Percentiles rank a stretch among this genome's conserved stretches.
These are phyloP conservation scores for Serilophus lunatus DNA, from an alignment of 2,113 vertebrate species.

Conservation along the genomic window DNA sequence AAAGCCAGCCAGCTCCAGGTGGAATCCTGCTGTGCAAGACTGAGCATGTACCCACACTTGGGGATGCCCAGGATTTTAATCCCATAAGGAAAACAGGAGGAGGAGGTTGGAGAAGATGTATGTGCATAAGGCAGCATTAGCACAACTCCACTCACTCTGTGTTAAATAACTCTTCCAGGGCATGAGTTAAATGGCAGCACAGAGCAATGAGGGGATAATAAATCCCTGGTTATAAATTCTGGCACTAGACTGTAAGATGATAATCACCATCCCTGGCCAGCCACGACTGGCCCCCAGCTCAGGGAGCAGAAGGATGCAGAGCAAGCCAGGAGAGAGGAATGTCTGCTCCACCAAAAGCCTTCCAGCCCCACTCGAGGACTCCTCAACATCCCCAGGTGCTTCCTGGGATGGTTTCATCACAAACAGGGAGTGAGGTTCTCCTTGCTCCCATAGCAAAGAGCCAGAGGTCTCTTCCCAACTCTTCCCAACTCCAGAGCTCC, in stretches of 20 bases:
- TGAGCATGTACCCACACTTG: background rate
- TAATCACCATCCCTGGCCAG: background rate
- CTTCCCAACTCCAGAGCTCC: background rate
- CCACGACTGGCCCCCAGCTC: background rate
- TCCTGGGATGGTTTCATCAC: background rate
- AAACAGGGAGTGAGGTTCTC: rapidly evolving
- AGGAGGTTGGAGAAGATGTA: background rate
- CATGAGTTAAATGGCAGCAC: constrained; percentile 16
- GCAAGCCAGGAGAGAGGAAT: background rate
- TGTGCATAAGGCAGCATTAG: background rate
- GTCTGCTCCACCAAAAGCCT: rapidly evolving
- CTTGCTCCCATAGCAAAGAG: rapidly evolving
- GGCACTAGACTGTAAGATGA: background rate
- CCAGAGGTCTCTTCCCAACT: rapidly evolving
- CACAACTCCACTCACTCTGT: background rate
- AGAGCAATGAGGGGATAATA: constrained; percentile 27
- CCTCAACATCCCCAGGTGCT: rapidly evolving
- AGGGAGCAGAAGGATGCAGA: rapidly evolving
- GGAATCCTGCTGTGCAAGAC: rapidly evolving
- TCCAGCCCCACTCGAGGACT: background rate
- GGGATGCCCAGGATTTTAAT: background rate
- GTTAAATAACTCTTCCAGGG: constrained; percentile 44
- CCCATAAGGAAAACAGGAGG: background rate
- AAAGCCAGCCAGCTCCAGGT: background rate
- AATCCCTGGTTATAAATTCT: constrained; percentile 36